Base-by-base conservation (phyloP, 2,113 vertebrate genomes). In the Pterocles gutturalis region DNA sequence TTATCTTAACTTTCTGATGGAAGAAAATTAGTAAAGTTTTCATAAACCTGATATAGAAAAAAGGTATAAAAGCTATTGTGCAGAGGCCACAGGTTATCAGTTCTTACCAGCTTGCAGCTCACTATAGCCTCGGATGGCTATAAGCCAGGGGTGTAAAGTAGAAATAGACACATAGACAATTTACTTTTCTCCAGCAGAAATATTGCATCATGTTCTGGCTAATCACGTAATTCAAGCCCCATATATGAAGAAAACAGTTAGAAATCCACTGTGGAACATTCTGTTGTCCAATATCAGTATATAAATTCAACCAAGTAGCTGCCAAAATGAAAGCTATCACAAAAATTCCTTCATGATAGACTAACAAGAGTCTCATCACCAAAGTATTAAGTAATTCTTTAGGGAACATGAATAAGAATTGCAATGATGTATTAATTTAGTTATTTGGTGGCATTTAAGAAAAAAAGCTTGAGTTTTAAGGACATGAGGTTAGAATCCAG, bases 281-380 rank as follows among this genome's bases (percentile, higher is more conserved):
- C 21, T 58, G 2, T 43, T 54, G 71, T 58, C 86, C 92, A 83
- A 82, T 28, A 79, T 28, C 58, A 51, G 26, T 64, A 87, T 5
- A 58, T 45, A 76, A 95, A 86, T 67, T 61, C 65, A 60, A 60
- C 28, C 34, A 22, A 55, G 57, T 0, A 62, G 83, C 58, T 97
- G 94, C 94, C 96, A 97, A 75, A 96, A 82, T 3, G 16, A 87
- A 88, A 97, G 60, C 61, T 22, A 87, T 48, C 62, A 60, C 69
- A 95, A 82, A 64, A 89, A 97, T 97, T 97, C 96, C 96, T 90
- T 45, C 43, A 57, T 67, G 82, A 84, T 57, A 71, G 34, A 55
- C 90, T 89, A 95, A 95, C 51, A 62, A 26, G 73, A 91, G 90
- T 71, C 33, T 87, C 83, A 78, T 81, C 90, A 95, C 64, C 60